phyloP scores from a whole-genome alignment of 2,113 vertebrate genomes.

The Dermatemys mawii region DNA sequence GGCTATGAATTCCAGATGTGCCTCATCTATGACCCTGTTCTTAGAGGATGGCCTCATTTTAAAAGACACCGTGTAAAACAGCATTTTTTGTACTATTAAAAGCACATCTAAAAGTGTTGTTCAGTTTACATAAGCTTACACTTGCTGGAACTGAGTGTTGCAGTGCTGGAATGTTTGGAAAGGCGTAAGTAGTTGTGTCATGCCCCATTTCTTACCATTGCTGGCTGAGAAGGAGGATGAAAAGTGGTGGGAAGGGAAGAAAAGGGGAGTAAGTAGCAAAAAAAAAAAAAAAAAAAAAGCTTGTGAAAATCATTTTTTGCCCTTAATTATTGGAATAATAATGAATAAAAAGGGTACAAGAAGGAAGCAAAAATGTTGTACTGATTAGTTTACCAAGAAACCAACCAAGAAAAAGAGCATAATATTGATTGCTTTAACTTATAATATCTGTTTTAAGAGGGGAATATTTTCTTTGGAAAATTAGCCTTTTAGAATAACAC shows the following conservation, averaged over 20 bases:
- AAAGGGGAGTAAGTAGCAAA: background rate
- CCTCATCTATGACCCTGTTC: background rate
- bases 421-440: background rate
- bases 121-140: background rate
- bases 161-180: background rate
- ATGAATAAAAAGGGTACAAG: background rate
- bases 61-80: background rate
- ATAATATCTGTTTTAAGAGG: background rate
- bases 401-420: background rate
- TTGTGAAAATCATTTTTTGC: background rate
- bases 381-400: background rate
- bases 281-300: background rate
- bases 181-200: background rate
- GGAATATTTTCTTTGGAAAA: background rate
- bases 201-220: background rate
- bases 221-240: background rate
- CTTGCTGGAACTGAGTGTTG: background rate
- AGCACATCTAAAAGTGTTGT: background rate
- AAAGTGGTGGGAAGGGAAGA: background rate
- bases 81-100: background rate
- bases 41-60: background rate
- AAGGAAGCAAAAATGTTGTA: background rate
- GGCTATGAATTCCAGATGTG: slow-evolving; percentile 18
- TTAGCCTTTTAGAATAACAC: background rate
- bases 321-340: background rate